phyloP scores from a whole-genome alignment of 2,113 vertebrate genomes.

The Seriola dumerili region DNA sequence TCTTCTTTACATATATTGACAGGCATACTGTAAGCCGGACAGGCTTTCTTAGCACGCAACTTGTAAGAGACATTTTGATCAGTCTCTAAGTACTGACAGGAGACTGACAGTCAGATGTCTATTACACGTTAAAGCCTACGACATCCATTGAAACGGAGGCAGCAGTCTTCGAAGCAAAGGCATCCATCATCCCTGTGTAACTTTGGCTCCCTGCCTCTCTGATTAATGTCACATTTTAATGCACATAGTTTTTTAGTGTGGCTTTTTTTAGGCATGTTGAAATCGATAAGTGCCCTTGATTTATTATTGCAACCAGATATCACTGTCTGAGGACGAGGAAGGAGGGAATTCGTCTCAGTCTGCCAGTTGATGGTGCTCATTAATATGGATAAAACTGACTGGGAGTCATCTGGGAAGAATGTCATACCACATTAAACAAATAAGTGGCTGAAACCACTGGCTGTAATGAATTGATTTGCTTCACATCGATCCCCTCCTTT shows the following conservation, averaged over 20 bases:
- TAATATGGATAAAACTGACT: constrained; percentile 80
- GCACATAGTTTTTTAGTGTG: constrained; percentile 26
- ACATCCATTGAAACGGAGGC: not conserved
- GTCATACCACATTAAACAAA: constrained; percentile 81
- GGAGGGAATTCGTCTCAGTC: constrained; percentile 58
- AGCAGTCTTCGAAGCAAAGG: not conserved
- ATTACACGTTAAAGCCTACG: not conserved
- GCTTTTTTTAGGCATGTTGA: constrained; percentile 21
- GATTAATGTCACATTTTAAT: constrained; percentile 44
- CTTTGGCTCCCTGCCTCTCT: not conserved
- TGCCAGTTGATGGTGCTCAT: constrained; percentile 72
- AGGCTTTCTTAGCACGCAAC: constrained; percentile 4
- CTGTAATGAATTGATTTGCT: constrained; percentile 77
- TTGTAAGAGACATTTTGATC: constrained; percentile 1
- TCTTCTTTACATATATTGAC: constrained; percentile 1
- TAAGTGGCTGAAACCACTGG: constrained; percentile 76
- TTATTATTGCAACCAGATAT: constrained; percentile 60
- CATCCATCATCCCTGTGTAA: constrained; percentile 7
- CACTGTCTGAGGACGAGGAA: constrained; percentile 39
- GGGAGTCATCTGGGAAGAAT: constrained; percentile 76
- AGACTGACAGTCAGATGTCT: not conserved
- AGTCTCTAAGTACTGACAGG: not conserved
- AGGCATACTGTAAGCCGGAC: not conserved
- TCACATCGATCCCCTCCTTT: constrained; percentile 59
- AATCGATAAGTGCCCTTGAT: constrained; percentile 63